phyloP scores from a whole-genome alignment of 92 coral and sea anemone species.

The Plumapathes pennacea region DNA sequence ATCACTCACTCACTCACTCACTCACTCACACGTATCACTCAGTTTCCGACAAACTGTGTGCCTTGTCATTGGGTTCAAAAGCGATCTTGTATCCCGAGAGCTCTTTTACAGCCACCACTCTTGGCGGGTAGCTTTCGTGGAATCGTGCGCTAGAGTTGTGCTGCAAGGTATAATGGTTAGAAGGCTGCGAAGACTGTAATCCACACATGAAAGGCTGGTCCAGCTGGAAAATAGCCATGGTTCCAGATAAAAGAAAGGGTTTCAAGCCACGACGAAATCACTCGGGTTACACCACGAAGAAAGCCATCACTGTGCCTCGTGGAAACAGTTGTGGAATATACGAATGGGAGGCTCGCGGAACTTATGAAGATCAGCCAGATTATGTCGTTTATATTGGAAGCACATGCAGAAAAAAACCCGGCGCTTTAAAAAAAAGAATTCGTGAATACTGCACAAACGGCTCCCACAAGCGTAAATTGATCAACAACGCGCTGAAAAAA shows the following conservation, averaged over 20 bases:
- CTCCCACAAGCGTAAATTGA: slow-evolving; percentile 22
- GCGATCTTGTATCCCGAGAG: no score
- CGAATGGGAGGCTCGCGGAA: slow-evolving; percentile 53
- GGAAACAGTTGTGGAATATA: slow-evolving; percentile 47
- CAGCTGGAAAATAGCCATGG: slow-evolving; percentile 41
- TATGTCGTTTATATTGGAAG: slow-evolving; percentile 66
- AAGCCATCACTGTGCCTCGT: not conserved
- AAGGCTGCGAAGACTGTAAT: not conserved
- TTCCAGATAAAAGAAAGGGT: not conserved
- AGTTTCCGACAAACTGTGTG: no score
- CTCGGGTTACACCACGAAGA: slow-evolving; percentile 8
- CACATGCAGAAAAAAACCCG: slow-evolving; percentile 43
- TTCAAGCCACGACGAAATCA: not conserved
- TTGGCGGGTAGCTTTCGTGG: no score
- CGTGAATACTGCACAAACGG: slow-evolving; percentile 38
- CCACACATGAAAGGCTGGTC: slow-evolving; percentile 25
- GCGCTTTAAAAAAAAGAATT: slow-evolving; percentile 37
- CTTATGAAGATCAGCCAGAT: not conserved
- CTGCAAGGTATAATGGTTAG: no score
- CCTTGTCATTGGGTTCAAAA: no score
- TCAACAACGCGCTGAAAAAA: slow-evolving; percentile 25
- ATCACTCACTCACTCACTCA: no score
- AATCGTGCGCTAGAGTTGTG: no score
- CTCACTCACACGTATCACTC: no score
- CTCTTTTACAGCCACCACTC: no score